Conservation (phyloP, 2,113 vertebrate genomes). For the Todiramphus saurophagus region DNA sequence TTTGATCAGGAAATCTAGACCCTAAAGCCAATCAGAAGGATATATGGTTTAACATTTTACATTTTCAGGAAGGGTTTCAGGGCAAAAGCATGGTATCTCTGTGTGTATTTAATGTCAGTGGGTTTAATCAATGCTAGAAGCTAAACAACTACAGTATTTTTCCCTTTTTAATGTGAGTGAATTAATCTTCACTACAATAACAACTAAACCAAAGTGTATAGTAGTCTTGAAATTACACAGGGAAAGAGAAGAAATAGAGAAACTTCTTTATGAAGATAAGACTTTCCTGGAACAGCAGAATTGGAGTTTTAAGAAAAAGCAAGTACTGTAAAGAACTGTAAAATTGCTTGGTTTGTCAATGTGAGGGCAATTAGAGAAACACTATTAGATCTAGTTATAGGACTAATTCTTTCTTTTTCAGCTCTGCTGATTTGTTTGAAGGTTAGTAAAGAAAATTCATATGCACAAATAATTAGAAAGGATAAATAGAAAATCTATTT, state of each 20-base stretch:
- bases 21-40: not conserved
- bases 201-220: not conserved
- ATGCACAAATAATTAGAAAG: not conserved
- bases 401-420: not conserved
- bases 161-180: not conserved
- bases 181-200: not conserved
- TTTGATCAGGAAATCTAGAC: not conserved
- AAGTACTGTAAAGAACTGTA: not conserved
- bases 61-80: not conserved
- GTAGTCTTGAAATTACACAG: not conserved
- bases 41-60: not conserved
- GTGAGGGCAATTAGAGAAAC: not conserved
- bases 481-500: not conserved
- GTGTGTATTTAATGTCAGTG: not conserved
- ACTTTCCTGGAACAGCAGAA: not conserved
- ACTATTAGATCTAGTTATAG: not conserved
- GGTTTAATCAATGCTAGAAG: not conserved
- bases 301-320: not conserved
- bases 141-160: not conserved
- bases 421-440: not conserved
- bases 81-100: not conserved
- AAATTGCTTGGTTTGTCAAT: not conserved
- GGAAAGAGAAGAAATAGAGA: not conserved
- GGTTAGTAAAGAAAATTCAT: not conserved
- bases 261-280: not conserved